Evolutionary conservation across 2,888 invertebrate species (phyloP).

Genomic region (Diadegma fenestrale): DNA sequence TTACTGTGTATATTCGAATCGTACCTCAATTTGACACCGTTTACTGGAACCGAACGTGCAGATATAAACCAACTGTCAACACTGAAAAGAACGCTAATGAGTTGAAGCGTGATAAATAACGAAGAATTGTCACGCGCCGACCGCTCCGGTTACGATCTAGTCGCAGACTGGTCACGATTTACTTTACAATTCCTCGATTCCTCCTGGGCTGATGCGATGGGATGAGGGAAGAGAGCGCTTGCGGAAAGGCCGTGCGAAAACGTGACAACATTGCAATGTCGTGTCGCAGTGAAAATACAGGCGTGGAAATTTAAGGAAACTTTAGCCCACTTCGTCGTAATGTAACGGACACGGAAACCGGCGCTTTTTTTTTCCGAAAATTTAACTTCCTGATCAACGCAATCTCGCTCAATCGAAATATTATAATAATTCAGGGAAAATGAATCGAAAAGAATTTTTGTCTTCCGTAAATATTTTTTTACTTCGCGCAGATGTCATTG

Average conservation of each 20-base stretch:
- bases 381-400: neutral
- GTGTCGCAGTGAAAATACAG: neutral
- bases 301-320: slow-evolving; percentile 3
- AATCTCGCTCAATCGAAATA: neutral
- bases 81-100: slow-evolving; percentile 6
- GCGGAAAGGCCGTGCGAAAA: neutral
- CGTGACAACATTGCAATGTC: slow-evolving; percentile 23
- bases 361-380: neutral
- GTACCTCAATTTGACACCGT: neutral
- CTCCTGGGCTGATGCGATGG: neutral
- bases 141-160: slow-evolving; percentile 33
- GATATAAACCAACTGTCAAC: neutral
- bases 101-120: slow-evolving; percentile 14
- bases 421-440: neutral
- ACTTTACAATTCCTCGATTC: too few relatives aligned
- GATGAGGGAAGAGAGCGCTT: neutral
- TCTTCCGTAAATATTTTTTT: too few relatives aligned
- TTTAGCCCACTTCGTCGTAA: neutral
- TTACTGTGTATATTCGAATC: neutral
- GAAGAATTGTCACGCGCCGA: neutral
- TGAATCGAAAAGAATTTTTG: too few relatives aligned
- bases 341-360: too few relatives aligned
- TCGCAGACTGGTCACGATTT: slow-evolving; percentile 42
- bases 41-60: neutral
- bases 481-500: too few relatives aligned